These are phyloP conservation scores for Anguilla japonica DNA, from an alignment of 2,113 vertebrate genomes.

Conservation along the genomic window DNA sequence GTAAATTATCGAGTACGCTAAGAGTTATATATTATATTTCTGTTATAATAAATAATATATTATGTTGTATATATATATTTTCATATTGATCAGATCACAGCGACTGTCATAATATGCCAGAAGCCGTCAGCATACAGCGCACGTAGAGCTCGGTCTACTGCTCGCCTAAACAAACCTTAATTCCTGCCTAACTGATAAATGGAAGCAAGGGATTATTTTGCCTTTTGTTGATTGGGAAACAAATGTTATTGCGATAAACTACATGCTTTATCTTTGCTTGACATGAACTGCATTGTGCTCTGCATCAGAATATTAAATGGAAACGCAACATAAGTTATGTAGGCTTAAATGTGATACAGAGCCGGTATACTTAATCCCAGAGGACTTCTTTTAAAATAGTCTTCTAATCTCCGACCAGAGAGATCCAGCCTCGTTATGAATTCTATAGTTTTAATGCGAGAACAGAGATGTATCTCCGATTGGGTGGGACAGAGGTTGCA, in stretches of 20 bases:
- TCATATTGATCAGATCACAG: no score
- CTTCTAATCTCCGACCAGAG: slow-evolving; percentile 20
- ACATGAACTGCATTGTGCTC: neutral
- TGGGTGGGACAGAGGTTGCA: slow-evolving; percentile 39
- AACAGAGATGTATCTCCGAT: neutral
- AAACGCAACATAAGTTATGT: neutral
- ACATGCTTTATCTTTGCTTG: neutral
- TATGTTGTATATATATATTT: no score
- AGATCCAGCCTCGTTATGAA: slow-evolving; percentile 18
- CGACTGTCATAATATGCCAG: no score
- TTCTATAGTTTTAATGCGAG: neutral
- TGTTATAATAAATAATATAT: no score
- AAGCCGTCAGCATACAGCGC: no score
- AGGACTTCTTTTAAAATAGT: slow-evolving; percentile 1
- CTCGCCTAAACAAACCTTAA: no score
- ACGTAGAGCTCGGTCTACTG: no score
- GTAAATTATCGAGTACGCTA: no score
- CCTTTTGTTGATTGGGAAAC: neutral
- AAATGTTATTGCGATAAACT: neutral
- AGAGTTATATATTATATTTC: no score
- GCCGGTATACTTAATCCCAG: neutral
- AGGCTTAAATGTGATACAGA: neutral
- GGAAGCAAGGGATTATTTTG: no score
- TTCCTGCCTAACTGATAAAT: no score
- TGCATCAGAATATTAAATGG: neutral